phyloP scores from a whole-genome alignment of 1,140 invertebrate genomes.

The Goniozus legneri region DNA sequence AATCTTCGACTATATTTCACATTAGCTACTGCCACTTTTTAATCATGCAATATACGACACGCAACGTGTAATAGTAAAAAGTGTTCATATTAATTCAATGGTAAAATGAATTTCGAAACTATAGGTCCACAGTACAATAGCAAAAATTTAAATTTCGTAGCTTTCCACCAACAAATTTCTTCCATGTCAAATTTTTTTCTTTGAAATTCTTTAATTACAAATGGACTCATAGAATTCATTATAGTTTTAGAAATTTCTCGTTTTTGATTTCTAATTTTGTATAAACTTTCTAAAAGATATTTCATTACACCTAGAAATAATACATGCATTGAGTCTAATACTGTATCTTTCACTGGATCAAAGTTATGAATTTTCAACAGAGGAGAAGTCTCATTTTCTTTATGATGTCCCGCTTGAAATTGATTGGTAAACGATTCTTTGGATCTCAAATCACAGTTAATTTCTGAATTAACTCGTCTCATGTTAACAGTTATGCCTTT shows the following conservation, averaged over 20 bases:
- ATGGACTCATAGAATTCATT: slow-evolving; percentile 7
- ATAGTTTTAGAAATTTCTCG: slow-evolving; percentile 1
- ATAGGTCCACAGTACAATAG: slow-evolving; percentile 17
- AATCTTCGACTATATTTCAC: slow-evolving; percentile 16
- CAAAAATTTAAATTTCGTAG: slow-evolving; percentile 22
- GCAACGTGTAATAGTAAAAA: slow-evolving; percentile 25
- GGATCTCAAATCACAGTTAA: slow-evolving; percentile 14
- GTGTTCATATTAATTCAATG: slow-evolving; percentile 15
- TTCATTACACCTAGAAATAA: slow-evolving; percentile 16
- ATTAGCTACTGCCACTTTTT: slow-evolving; percentile 12
- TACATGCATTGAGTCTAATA: slow-evolving; percentile 19
- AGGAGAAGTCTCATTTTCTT: slow-evolving; percentile 6
- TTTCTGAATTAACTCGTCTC: slow-evolving; percentile 16
- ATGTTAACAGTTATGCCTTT: slow-evolving; percentile 10
- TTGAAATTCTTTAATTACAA: slow-evolving; percentile 17
- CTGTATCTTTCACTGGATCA: slow-evolving; percentile 11
- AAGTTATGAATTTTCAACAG: slow-evolving; percentile 13
- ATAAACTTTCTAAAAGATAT: slow-evolving; percentile 11
- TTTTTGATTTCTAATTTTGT: slow-evolving; percentile 7
- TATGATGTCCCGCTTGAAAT: slow-evolving; percentile 17
- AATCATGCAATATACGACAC: slow-evolving; percentile 17
- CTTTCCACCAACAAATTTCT: slow-evolving; percentile 21
- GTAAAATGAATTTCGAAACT: slow-evolving; percentile 16
- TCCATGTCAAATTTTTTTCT: slow-evolving; percentile 21
- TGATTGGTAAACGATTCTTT: slow-evolving; percentile 15